These are phyloP conservation scores for Fringilla coelebs DNA, from an alignment of 2,797 vertebrate genomes.

Conservation along the genomic window DNA sequence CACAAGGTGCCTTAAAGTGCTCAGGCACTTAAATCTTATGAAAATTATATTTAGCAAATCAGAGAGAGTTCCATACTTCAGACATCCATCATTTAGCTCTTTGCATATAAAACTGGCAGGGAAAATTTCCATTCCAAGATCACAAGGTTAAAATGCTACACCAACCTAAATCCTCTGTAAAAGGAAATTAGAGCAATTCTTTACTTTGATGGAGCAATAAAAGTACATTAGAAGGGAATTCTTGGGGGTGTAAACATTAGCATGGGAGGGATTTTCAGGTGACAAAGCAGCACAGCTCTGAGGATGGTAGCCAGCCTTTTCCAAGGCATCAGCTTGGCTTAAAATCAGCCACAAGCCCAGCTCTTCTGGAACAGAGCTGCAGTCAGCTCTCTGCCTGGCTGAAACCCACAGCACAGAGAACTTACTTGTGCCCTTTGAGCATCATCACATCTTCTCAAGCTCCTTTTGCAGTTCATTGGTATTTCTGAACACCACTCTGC, in stretches of 20 bases:
- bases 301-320: background rate
- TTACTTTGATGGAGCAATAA: background rate
- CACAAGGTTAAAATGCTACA: background rate
- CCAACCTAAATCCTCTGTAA: background rate
- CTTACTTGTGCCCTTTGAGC: background rate
- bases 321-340: background rate
- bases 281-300: background rate
- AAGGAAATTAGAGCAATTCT: background rate
- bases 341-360: background rate
- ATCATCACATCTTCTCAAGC: accelerated
- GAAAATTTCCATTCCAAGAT: background rate
- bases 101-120: background rate
- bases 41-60: background rate
- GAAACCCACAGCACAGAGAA: background rate
- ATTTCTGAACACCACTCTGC: background rate
- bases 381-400: background rate
- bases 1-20: background rate
- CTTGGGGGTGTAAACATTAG: background rate
- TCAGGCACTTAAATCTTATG: background rate
- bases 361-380: background rate
- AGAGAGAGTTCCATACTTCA: background rate
- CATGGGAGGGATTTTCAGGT: background rate
- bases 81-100: background rate
- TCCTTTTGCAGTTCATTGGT: background rate
- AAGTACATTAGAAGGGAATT: background rate